Conservation (phyloP, 2,797 vertebrate species). For the Enteromius radiatus region DNA sequence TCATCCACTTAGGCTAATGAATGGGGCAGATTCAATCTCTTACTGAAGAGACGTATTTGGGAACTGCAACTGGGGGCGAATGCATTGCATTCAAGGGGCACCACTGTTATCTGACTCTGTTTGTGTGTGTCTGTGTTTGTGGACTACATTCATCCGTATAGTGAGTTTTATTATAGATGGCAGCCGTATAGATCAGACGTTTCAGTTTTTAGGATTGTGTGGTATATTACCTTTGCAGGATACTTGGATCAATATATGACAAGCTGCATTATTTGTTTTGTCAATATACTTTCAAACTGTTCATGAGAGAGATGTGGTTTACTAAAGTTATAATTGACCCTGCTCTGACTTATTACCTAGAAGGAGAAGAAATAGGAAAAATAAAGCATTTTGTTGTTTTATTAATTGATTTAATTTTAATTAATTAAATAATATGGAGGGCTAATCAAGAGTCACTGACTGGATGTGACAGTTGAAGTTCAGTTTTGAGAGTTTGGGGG, state of each 20-base stretch:
- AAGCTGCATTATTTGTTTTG: not conserved
- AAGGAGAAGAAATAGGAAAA: not conserved
- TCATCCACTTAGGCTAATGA: slow-evolving; percentile 91
- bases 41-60: slow-evolving; percentile 80
- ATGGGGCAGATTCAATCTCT: slow-evolving; percentile 87
- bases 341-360: not conserved
- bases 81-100: slow-evolving; percentile 70
- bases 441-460: not conserved
- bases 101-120: slow-evolving; percentile 79
- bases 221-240: not conserved
- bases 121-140: slow-evolving; percentile 1
- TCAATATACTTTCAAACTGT: slow-evolving; percentile 1
- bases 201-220: not conserved
- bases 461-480: not conserved
- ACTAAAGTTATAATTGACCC: not conserved
- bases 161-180: slow-evolving; percentile 31
- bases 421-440: not conserved
- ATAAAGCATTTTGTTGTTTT: not conserved
- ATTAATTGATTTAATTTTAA: not conserved
- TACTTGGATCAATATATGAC: slow-evolving; percentile 18
- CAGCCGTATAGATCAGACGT: not conserved
- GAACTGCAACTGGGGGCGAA: slow-evolving; percentile 80
- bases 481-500: not conserved
- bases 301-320: slow-evolving; percentile 7
- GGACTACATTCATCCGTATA: slow-evolving; percentile 5